Conservation (phyloP, 2,888 invertebrate species). For the Polydrusus tereticollis region DNA sequence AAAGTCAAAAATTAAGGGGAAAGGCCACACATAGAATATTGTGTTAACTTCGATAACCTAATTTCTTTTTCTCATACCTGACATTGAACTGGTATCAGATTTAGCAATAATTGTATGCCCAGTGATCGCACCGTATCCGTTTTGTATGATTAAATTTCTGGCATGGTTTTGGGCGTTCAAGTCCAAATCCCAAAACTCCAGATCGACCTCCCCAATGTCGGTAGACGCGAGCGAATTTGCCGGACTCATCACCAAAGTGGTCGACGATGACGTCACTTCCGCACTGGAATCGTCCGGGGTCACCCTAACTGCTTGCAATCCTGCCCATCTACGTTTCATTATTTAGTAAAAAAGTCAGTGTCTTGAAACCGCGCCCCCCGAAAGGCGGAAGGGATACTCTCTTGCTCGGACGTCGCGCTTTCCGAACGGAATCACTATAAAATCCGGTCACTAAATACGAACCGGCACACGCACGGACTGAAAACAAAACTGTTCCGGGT, state of each 20-base stretch:
- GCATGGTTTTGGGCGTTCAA: constrained; percentile 68
- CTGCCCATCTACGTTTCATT: constrained; percentile 84
- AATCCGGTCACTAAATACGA: neutral
- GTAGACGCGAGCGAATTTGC: constrained; percentile 81
- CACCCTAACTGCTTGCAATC: constrained; percentile 77
- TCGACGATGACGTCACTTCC: constrained; percentile 83
- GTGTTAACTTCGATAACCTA: neutral
- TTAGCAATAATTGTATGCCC: constrained; percentile 65
- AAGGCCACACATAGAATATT: no score
- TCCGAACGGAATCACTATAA: constrained; percentile 5
- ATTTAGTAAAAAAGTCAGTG: constrained; percentile 14
- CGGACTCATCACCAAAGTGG: constrained; percentile 77
- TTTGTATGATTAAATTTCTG: constrained; percentile 61
- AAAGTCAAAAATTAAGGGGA: no score
- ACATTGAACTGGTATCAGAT: constrained; percentile 68
- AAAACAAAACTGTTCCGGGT: constrained; percentile 40
- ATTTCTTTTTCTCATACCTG: constrained; percentile 61
- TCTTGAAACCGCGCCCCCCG: constrained; percentile 14
- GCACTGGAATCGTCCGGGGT: constrained; percentile 80
- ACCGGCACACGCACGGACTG: constrained; percentile 30
- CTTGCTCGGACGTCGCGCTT: constrained; percentile 29
- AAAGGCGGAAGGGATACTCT: constrained; percentile 25
- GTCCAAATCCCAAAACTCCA: constrained; percentile 86
- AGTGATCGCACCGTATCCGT: constrained; percentile 62
- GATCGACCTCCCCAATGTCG: constrained; percentile 81